Percentiles rank a stretch among this genome's conserved stretches.
These are phyloP conservation scores for Cistogaster globosa DNA, from an alignment of 2,888 invertebrate genomes.

Conservation along the genomic window DNA sequence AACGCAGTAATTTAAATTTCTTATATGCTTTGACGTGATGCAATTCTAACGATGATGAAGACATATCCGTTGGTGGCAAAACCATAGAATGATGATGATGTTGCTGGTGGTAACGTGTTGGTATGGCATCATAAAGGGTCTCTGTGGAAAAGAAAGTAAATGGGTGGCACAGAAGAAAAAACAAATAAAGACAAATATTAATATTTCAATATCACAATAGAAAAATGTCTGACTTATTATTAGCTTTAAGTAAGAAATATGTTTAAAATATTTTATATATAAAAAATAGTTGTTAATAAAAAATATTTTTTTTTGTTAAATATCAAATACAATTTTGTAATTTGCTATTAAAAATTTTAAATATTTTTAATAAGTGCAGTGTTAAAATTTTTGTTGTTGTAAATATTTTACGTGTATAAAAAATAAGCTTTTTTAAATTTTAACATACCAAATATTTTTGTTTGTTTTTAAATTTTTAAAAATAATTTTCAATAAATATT, in stretches of 20 bases:
- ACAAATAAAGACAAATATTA: constrained; percentile 42
- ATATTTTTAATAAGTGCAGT: constrained; percentile 48
- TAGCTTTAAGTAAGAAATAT: neutral
- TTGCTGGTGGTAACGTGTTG: constrained; percentile 66
- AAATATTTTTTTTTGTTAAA: constrained; percentile 5
- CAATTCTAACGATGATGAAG: constrained; percentile 67
- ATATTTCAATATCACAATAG: constrained; percentile 1
- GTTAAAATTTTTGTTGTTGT: constrained; percentile 12
- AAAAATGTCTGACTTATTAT: neutral
- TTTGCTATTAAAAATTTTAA: too few relatives aligned
- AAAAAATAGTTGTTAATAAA: constrained; percentile 2
- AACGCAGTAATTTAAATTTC: constrained; percentile 68
- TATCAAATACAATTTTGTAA: constrained; percentile 13
- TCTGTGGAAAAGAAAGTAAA: constrained; percentile 48
- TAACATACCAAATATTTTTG: constrained; percentile 62
- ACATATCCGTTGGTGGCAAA: constrained; percentile 67
- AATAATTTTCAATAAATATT: constrained; percentile 35
- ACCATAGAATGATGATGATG: constrained; percentile 64
- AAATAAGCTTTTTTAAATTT: constrained; percentile 27
- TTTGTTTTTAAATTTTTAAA: neutral
- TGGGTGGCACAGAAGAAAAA: constrained; percentile 50
- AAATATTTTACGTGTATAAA: constrained; percentile 28
- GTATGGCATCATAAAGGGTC: constrained; percentile 70
- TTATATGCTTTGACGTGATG: constrained; percentile 64
- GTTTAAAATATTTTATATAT: constrained; percentile 4